Evolutionary conservation across 2,797 vertebrate species (phyloP).

Genomic region (Silurus aristotelis): DNA sequence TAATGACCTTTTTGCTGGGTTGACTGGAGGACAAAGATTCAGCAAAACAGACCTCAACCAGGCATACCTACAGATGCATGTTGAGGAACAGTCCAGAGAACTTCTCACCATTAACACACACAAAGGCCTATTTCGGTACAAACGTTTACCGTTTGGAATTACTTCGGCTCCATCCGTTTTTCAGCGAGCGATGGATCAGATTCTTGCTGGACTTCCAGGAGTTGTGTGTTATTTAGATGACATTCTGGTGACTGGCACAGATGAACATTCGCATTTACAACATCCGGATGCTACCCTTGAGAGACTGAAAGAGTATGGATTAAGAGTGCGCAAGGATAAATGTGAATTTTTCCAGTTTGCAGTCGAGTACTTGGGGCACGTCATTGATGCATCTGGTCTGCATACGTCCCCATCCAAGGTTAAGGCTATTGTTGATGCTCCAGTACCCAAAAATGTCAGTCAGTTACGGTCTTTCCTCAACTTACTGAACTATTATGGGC

Average conservation of each 20-base stretch:
- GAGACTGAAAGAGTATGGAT: constrained; percentile 20
- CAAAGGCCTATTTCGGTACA: constrained; percentile 1
- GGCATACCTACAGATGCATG: constrained; percentile 4
- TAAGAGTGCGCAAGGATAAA: constrained; percentile 15
- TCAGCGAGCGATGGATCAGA: background rate
- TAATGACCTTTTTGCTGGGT: background rate
- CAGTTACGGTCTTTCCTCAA: constrained; percentile 20
- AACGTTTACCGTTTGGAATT: background rate
- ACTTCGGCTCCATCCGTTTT: background rate
- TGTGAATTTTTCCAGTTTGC: constrained; percentile 19
- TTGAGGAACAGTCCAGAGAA: background rate
- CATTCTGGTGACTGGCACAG: background rate
- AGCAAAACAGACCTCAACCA: background rate
- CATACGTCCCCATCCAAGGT: too few relatives aligned
- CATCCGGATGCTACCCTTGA: constrained; percentile 7
- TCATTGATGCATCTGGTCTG: constrained; percentile 20
- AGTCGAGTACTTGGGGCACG: constrained; percentile 18
- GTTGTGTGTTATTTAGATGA: constrained; percentile 37
- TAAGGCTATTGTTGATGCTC: too few relatives aligned
- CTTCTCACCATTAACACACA: constrained; percentile 4
- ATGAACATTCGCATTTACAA: background rate
- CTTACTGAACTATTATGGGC: background rate
- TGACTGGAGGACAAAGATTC: background rate
- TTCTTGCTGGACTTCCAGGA: background rate
- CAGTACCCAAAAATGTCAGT: background rate